These are phyloP conservation scores for Drosophila anomalata DNA, from an alignment of 2,888 invertebrate species.

Conservation along the genomic window DNA sequence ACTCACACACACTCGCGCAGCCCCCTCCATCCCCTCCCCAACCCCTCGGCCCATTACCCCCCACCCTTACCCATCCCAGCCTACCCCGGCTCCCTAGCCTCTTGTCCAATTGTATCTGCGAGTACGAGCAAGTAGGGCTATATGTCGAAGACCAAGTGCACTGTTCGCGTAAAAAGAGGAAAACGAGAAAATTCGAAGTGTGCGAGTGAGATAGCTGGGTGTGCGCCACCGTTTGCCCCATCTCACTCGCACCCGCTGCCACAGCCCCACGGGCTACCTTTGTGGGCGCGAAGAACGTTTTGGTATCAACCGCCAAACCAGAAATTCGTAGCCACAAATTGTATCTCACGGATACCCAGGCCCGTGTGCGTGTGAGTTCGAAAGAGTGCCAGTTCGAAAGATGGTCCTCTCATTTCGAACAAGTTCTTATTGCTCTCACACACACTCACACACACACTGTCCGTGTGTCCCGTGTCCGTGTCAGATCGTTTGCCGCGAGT, in stretches of 20 bases:
- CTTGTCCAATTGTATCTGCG: slow-evolving; percentile 70
- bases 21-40: slow-evolving; percentile 15
- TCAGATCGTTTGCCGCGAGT: slow-evolving; percentile 25
- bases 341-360: slow-evolving; percentile 32
- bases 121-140: slow-evolving; percentile 68
- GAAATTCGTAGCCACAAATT: slow-evolving; percentile 62
- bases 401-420: slow-evolving; percentile 16
- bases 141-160: slow-evolving; percentile 66
- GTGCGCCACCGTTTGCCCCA: slow-evolving; percentile 34
- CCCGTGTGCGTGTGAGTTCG: slow-evolving; percentile 52
- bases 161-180: slow-evolving; percentile 55
- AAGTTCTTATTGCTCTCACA: slow-evolving; percentile 35
- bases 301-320: slow-evolving; percentile 54
- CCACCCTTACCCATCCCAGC: neutral
- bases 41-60: slow-evolving; percentile 10
- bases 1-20: slow-evolving; percentile 38
- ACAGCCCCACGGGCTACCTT: slow-evolving; percentile 55
- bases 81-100: slow-evolving; percentile 2
- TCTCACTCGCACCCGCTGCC: slow-evolving; percentile 51
- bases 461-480: slow-evolving; percentile 2
- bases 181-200: slow-evolving; percentile 51
- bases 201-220: slow-evolving; percentile 57
- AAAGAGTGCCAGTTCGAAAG: slow-evolving; percentile 68
- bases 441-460: slow-evolving; percentile 12
- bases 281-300: slow-evolving; percentile 62